phyloP scores from a whole-genome alignment of 1,140 invertebrate genomes.

The Dendroctonus valens region DNA sequence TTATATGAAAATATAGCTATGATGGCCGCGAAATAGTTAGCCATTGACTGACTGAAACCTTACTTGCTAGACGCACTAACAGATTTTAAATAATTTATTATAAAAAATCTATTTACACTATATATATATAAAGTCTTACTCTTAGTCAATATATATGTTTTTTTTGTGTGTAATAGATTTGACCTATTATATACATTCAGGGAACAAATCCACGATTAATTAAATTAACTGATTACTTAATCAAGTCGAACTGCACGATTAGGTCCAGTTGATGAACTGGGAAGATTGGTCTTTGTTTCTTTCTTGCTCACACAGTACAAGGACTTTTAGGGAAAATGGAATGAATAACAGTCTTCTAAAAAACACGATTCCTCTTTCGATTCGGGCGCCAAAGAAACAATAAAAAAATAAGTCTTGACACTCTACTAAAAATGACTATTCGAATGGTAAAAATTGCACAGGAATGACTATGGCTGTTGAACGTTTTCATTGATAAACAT shows the following conservation, averaged over 20 bases:
- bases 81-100: constrained; percentile 3
- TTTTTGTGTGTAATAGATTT: constrained; percentile 1
- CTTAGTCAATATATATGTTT: not conserved
- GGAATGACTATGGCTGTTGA: no score
- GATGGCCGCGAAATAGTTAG: not conserved
- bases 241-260: not conserved
- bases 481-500: not conserved
- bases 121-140: constrained; percentile 8
- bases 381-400: not conserved
- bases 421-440: not conserved
- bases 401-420: not conserved
- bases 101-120: constrained; percentile 15
- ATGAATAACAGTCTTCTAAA: constrained; percentile 3
- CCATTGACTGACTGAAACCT: no score
- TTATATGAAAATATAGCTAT: not conserved
- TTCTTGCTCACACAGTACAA: no score
- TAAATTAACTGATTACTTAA: not conserved
- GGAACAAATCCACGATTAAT: constrained; percentile 3
- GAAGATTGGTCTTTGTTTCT: not conserved
- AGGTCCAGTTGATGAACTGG: not conserved
- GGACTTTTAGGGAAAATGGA: not conserved
- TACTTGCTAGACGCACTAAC: not conserved
- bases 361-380: not conserved
- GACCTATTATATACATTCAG: not conserved
- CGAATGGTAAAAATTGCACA: not conserved